These are phyloP conservation scores for Abscondita cerata DNA, from an alignment of 2,888 invertebrate species.

Conservation along the genomic window DNA sequence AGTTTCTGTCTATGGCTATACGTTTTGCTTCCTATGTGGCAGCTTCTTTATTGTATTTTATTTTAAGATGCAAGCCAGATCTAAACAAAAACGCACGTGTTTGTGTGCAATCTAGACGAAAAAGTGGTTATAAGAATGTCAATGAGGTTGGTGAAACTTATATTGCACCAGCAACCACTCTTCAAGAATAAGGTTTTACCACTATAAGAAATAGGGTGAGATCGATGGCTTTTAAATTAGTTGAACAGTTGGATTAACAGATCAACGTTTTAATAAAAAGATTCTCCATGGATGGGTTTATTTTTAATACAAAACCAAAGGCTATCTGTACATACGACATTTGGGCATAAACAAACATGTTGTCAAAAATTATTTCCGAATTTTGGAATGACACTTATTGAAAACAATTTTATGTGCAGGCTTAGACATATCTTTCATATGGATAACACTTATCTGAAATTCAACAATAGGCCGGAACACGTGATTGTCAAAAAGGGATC, in stretches of 20 bases:
- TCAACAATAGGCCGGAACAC: too few relatives aligned
- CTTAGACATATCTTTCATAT: too few relatives aligned
- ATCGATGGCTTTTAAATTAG: conserved; percentile 24
- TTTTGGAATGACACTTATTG: too few relatives aligned
- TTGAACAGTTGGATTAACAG: conserved; percentile 10
- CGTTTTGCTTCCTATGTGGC: too few relatives aligned
- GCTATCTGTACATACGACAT: conserved; percentile 44
- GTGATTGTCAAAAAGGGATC: too few relatives aligned
- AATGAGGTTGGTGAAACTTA: conserved; percentile 16
- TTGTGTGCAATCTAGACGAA: conserved; percentile 3
- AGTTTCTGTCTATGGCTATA: too few relatives aligned
- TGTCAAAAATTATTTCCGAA: too few relatives aligned
- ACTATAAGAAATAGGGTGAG: conserved; percentile 38
- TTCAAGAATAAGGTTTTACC: conserved; percentile 21
- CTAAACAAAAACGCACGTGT: conserved; percentile 12
- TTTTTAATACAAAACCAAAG: conserved; percentile 40
- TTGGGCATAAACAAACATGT: conserved; percentile 41
- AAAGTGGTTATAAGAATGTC: conserved; percentile 2
- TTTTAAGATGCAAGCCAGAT: conserved; percentile 7
- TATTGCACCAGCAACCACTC: conserved; percentile 17
- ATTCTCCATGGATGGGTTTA: conserved; percentile 42
- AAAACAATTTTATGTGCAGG: too few relatives aligned
- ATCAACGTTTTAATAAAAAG: conserved; percentile 36
- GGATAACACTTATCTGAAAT: too few relatives aligned
- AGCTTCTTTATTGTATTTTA: too few relatives aligned